Conservation (phyloP, 2,888 invertebrate species). For the Rhagonycha fulva region DNA sequence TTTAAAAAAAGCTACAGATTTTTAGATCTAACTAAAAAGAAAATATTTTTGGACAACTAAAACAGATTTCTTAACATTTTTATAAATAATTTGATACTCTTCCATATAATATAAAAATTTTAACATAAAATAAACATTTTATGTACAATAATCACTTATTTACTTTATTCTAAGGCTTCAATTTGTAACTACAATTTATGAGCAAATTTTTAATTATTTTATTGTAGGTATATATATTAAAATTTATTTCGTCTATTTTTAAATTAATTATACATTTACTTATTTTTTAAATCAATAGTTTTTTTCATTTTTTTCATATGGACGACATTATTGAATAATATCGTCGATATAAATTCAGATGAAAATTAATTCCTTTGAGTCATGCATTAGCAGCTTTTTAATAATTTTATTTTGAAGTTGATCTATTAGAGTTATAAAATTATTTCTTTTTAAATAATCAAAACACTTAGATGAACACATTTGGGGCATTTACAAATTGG, state of each 20-base stretch:
- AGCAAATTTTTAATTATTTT: constrained; percentile 2
- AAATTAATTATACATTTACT: neutral
- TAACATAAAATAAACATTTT: neutral
- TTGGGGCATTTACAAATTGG: constrained; percentile 6
- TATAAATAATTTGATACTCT: neutral
- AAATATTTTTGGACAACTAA: neutral
- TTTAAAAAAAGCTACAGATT: no score
- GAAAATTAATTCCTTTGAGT: constrained; percentile 24
- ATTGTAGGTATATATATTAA: neutral
- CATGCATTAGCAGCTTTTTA: constrained; percentile 28
- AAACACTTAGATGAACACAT: constrained; percentile 15
- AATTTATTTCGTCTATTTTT: neutral
- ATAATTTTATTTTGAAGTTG: neutral
- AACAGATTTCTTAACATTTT: neutral
- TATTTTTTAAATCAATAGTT: constrained; percentile 6
- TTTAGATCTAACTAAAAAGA: neutral
- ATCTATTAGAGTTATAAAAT: neutral
- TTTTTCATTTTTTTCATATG: constrained; percentile 8
- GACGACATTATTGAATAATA: neutral
- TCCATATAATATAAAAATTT: neutral
- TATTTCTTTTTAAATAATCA: neutral
- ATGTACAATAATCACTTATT: neutral
- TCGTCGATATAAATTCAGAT: constrained; percentile 8
- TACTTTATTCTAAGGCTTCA: neutral
- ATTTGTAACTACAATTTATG: neutral